These are phyloP conservation scores for Sericinus montela DNA, from an alignment of 2,888 invertebrate species.

Conservation along the genomic window DNA sequence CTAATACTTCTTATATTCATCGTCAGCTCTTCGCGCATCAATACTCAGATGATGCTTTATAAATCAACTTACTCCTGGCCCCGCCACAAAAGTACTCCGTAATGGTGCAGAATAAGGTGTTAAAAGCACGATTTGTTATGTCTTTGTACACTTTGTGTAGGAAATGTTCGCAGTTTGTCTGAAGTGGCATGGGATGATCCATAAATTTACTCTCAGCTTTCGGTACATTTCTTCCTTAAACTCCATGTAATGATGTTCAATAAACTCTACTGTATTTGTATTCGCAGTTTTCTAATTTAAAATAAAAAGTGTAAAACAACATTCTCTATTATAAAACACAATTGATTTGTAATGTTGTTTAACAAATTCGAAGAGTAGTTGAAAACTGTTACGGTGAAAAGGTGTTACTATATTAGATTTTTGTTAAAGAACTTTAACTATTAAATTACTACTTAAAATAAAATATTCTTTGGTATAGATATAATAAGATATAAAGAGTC, in stretches of 20 bases:
- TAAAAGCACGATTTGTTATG: constrained; percentile 52
- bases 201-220: constrained; percentile 7
- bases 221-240: constrained; percentile 3
- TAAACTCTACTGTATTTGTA: background rate
- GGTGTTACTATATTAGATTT: too few relatives aligned
- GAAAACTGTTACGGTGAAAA: too few relatives aligned
- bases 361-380: background rate
- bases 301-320: too few relatives aligned
- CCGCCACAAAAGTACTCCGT: constrained; percentile 24
- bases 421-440: too few relatives aligned
- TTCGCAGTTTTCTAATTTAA: too few relatives aligned
- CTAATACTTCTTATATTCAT: background rate
- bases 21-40: constrained; percentile 27
- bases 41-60: constrained; percentile 31
- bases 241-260: background rate
- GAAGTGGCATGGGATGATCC: constrained; percentile 1
- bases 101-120: constrained; percentile 31
- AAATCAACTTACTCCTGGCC: constrained; percentile 27
- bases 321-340: background rate
- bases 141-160: constrained; percentile 37
- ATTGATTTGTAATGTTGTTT: constrained; percentile 12
- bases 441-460: too few relatives aligned
- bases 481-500: too few relatives aligned
- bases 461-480: too few relatives aligned
- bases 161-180: constrained; percentile 23